phyloP scores from a whole-genome alignment of 2,888 invertebrate species.

The Smittia sp. region DNA sequence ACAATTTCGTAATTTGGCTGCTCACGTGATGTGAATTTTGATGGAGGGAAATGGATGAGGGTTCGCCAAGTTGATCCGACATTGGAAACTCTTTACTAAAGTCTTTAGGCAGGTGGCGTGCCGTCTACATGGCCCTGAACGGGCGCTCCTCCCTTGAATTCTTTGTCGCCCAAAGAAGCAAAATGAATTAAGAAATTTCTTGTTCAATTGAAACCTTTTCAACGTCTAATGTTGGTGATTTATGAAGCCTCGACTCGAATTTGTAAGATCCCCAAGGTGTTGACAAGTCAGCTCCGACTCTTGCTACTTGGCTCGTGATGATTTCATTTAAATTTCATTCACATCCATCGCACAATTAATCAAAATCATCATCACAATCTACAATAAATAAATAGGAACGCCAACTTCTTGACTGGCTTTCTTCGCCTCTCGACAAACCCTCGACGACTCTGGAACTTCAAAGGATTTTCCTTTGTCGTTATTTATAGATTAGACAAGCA shows the following conservation, averaged over 20 bases:
- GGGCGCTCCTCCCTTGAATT: background rate
- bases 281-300: background rate
- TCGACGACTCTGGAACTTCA: background rate
- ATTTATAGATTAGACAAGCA: slow-evolving; percentile 17
- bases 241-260: background rate
- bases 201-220: background rate
- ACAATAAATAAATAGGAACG: background rate
- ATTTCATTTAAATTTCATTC: background rate
- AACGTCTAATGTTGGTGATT: background rate
- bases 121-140: background rate
- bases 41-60: background rate
- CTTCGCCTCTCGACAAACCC: background rate
- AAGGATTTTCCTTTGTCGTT: background rate
- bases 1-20: slow-evolving; percentile 14
- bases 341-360: background rate
- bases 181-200: background rate
- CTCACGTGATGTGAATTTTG: slow-evolving; percentile 10
- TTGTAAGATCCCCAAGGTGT: background rate
- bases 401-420: slow-evolving; percentile 11
- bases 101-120: background rate
- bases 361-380: slow-evolving; percentile 14
- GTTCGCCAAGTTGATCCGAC: background rate
- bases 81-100: background rate
- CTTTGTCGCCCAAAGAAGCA: background rate
- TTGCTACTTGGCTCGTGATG: background rate